Percentiles rank a stretch among this genome's conserved stretches.
phyloP scores from a whole-genome alignment of 2,113 vertebrate genomes.

The Hippocampus comes region DNA sequence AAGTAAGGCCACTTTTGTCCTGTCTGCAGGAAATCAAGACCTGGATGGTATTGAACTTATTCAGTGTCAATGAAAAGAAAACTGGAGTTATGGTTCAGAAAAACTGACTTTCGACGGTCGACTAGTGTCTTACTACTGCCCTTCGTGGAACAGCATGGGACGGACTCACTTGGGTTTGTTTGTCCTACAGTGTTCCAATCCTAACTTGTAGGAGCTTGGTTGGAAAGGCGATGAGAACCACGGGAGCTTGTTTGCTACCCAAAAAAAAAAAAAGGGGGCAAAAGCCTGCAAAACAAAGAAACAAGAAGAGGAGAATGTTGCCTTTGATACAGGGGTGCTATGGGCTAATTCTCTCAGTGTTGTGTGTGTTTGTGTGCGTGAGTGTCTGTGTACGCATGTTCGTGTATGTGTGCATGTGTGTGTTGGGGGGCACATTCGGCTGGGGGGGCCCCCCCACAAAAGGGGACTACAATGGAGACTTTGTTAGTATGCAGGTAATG shows the following conservation, averaged over 20 bases:
- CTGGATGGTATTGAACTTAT: no score
- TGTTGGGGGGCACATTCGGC: background rate
- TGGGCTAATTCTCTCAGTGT: conserved; percentile 42
- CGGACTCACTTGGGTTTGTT: background rate
- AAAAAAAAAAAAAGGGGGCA: conserved; percentile 21
- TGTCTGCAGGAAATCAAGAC: no score
- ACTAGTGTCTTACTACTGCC: no score
- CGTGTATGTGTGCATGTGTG: conserved; percentile 16
- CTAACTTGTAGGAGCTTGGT: background rate
- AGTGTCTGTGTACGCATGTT: conserved; percentile 11
- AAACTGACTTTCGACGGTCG: no score
- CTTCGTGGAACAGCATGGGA: no score
- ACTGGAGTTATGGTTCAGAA: no score
- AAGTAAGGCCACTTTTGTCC: no score
- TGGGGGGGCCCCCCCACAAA: conserved; percentile 46
- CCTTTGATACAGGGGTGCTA: conserved; percentile 66
- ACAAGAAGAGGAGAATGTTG: conserved; percentile 60
- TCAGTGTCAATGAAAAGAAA: no score
- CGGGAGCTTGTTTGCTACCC: conserved; percentile 30
- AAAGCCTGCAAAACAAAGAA: conserved; percentile 45
- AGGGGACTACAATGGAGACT: conserved; percentile 62
- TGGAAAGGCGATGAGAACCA: background rate
- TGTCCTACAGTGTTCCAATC: background rate
- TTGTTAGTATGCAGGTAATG: conserved; percentile 73
- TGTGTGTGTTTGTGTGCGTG: conserved; percentile 11